Evolutionary conservation across 2,797 vertebrate genomes (phyloP), one percentile per base, ranked within the genome.

Genomic region (Crypturellus tataupa): DNA sequence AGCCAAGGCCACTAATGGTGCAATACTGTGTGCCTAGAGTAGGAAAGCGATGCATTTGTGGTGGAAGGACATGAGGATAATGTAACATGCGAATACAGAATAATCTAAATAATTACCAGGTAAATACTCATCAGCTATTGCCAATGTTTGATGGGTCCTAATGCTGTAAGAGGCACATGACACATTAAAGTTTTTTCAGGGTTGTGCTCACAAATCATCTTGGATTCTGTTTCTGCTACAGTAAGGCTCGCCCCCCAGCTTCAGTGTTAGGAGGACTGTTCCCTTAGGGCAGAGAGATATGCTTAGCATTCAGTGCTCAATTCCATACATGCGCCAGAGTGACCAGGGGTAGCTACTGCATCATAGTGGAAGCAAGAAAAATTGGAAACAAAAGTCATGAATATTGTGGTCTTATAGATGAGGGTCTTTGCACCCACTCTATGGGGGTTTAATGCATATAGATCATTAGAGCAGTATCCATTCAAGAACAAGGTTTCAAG

Each of bases 391-490:
- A 46, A 44, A 31, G 5, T 49, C 21, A 25, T 40, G 11, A 40
- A 0, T 55, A 8, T 14, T 71, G 59, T 47, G 59, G 6, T 73
- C 56, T 49, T 44, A 39, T 64, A 75, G 62, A 18, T 73, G 76
- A 87, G 62, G 18, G 7, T 60, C 56, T 73, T 73, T 23, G 58
- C n/a, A 83, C 18, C 25, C 1, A 1, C 29, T 82, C 40, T 44
- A 1, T 24, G 44, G 37, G 14, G 1, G 0, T 69, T 16, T 78
- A 37, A 10, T 1, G 37, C 1, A 0, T 37, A 7, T 0, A 37
- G 27, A 49, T 77, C 29, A 31, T 53, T 56, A n/a, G 25, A 68
- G 53, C 1, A 2, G 37, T 13, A 19, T 31, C 68, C 56, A 65
- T 23, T 24, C 58, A 65, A 44, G 40, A 78, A 4, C 6, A 80